Evolutionary conservation across 2,113 vertebrate species (phyloP).

Genomic region (Istiophorus platypterus): DNA sequence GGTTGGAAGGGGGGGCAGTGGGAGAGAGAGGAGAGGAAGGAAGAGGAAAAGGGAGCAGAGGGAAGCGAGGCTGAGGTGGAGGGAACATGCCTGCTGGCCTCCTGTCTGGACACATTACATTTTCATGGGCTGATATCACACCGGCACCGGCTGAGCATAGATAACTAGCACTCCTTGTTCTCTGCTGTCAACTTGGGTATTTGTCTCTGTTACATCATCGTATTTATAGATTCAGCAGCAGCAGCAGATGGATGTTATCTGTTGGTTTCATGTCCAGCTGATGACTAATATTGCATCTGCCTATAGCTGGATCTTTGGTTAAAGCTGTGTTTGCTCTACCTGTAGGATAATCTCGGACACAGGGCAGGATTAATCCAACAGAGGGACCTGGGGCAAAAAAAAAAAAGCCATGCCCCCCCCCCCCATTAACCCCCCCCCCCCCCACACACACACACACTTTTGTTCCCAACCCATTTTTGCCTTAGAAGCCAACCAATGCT

Average conservation of each 20-base stretch:
- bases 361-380: not conserved
- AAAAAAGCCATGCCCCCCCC: not conserved
- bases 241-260: slow-evolving; percentile 36
- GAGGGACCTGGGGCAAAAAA: not conserved
- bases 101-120: slow-evolving; percentile 79
- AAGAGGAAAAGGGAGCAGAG: slow-evolving; percentile 18
- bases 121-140: slow-evolving; percentile 56
- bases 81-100: slow-evolving; percentile 75
- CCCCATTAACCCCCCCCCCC: not conserved
- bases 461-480: not conserved
- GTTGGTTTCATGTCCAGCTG: slow-evolving; percentile 27
- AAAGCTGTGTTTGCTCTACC: slow-evolving; percentile 20
- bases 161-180: slow-evolving; percentile 67
- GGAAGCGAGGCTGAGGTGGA: slow-evolving; percentile 47
- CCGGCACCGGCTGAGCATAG: slow-evolving; percentile 60
- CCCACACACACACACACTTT: no score
- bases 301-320: slow-evolving; percentile 25
- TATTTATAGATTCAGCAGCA: slow-evolving; percentile 50
- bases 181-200: slow-evolving; percentile 60
- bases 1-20: slow-evolving; percentile 38
- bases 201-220: slow-evolving; percentile 53
- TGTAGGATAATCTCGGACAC: slow-evolving; percentile 29
- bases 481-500: not conserved
- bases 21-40: slow-evolving; percentile 22
- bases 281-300: slow-evolving; percentile 50